Evolutionary conservation across 2,113 vertebrate genomes (phyloP).

Genomic region (Vidua macroura): DNA sequence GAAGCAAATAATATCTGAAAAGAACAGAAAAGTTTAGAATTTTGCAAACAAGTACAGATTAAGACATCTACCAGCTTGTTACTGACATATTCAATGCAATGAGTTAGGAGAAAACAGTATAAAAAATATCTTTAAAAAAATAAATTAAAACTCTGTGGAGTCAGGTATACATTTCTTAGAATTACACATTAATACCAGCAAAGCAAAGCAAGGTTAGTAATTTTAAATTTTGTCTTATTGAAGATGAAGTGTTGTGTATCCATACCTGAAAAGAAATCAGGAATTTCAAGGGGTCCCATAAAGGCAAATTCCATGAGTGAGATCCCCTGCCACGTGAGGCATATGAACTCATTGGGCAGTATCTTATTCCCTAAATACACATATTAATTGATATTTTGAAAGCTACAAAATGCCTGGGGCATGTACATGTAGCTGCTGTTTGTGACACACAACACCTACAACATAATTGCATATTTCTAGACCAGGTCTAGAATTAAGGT

Average conservation of each 20-base stretch:
- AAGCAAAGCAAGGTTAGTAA: not conserved
- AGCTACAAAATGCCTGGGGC: not conserved
- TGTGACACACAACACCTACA: not conserved
- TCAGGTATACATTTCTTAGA: not conserved
- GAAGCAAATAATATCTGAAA: not conserved
- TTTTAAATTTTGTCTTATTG: not conserved
- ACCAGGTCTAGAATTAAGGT: not conserved
- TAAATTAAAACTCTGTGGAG: no score
- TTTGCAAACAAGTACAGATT: not conserved
- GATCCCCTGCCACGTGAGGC: not conserved
- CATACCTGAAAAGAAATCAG: not conserved
- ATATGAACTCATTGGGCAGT: not conserved
- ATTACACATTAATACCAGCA: not conserved
- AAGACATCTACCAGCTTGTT: not conserved
- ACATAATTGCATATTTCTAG: not conserved
- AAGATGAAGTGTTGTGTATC: not conserved
- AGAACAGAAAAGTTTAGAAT: not conserved
- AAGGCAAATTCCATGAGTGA: not conserved
- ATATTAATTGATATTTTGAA: not conserved
- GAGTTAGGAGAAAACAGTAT: not conserved
- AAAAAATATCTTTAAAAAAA: not conserved
- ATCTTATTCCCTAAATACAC: not conserved
- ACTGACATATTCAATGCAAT: no score
- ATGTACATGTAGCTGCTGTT: not conserved
- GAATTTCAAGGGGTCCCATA: not conserved